Percentiles rank a stretch among this genome's conserved stretches.
Evolutionary conservation across 2,113 vertebrate species (phyloP).

Genomic region (Chamaetylas fuelleborni): DNA sequence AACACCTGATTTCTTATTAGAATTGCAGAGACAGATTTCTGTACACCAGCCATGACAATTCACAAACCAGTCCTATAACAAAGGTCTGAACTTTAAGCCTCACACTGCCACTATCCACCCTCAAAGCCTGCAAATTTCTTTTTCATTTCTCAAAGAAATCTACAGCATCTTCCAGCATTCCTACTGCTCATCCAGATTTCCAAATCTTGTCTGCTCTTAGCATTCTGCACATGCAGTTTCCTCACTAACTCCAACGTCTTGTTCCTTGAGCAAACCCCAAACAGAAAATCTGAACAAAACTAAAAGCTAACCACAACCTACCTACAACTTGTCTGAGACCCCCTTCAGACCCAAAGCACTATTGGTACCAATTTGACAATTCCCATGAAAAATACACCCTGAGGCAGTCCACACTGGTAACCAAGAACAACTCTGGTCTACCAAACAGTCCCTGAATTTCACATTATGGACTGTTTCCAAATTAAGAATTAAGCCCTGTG

Average conservation of each 20-base stretch:
- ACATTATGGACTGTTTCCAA: neutral
- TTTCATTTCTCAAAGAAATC: neutral
- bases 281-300: neutral
- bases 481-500: neutral
- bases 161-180: neutral
- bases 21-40: neutral
- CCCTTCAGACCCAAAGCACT: neutral
- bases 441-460: neutral
- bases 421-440: neutral
- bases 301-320: neutral
- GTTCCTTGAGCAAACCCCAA: neutral
- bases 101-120: neutral
- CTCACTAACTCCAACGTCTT: neutral
- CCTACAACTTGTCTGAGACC: neutral
- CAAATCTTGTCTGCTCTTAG: neutral
- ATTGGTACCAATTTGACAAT: neutral
- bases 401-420: neutral
- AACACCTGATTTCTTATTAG: neutral
- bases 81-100: neutral
- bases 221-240: neutral
- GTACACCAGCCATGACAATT: neutral
- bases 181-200: neutral
- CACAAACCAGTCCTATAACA: neutral
- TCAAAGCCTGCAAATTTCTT: neutral
- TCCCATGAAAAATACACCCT: neutral